phyloP scores from a whole-genome alignment of 2,113 vertebrate species.

The Atrichornis clamosus region DNA sequence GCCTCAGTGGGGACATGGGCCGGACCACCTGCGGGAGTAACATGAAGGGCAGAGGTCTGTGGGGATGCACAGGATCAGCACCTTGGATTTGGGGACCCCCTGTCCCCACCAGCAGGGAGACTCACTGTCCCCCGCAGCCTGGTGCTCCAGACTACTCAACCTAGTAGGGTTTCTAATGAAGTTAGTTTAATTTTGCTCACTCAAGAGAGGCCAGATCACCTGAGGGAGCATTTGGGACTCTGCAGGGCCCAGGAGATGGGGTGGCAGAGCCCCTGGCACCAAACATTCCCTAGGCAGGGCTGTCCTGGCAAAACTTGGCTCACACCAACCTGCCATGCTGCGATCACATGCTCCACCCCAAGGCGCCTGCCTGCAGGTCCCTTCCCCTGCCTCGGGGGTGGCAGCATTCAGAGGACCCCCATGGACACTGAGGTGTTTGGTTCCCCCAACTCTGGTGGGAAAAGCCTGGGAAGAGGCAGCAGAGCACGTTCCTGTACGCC shows the following conservation, averaged over 20 bases:
- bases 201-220: neutral
- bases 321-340: accelerated
- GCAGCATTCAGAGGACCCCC: accelerated
- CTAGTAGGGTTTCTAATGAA: neutral
- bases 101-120: accelerated
- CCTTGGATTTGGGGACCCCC: neutral
- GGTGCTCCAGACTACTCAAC: neutral
- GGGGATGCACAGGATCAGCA: accelerated
- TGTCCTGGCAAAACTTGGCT: neutral
- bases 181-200: neutral
- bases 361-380: accelerated
- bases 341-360: accelerated
- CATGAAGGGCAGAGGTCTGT: accelerated
- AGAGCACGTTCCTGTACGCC: neutral
- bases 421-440: accelerated
- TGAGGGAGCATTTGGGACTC: accelerated
- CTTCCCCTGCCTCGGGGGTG: accelerated
- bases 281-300: neutral
- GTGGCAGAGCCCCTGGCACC: accelerated
- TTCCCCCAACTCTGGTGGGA: neutral
- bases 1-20: accelerated
- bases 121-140: neutral
- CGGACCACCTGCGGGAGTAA: neutral
- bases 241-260: neutral
- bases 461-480: neutral